These are phyloP conservation scores for Gadus chalcogrammus DNA, from an alignment of 2,113 vertebrate species.

Conservation along the genomic window DNA sequence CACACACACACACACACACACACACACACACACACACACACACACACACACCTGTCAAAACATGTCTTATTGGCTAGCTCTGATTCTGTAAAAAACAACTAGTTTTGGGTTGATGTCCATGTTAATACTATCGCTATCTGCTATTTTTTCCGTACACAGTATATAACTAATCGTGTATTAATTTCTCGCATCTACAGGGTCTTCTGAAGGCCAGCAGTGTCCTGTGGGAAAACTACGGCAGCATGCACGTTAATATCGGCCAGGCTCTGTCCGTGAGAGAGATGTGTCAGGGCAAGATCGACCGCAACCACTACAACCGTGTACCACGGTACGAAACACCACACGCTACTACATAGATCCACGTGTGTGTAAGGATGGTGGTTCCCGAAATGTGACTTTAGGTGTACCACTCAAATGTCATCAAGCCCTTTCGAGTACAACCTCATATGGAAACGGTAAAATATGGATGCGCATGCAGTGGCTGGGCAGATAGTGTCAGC, in stretches of 20 bases:
- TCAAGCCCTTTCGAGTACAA: too few relatives aligned
- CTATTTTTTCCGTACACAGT: too few relatives aligned
- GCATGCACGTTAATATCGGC: constrained; percentile 85
- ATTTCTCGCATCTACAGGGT: constrained; percentile 66
- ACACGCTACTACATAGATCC: neutral
- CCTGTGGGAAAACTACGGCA: constrained; percentile 87
- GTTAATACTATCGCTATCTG: too few relatives aligned
- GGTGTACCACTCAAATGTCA: too few relatives aligned
- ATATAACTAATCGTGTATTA: neutral
- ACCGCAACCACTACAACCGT: constrained; percentile 80
- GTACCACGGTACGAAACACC: constrained; percentile 78
- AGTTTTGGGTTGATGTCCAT: too few relatives aligned
- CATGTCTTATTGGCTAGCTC: neutral
- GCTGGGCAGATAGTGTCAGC: too few relatives aligned
- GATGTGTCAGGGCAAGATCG: constrained; percentile 81
- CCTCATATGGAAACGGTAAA: too few relatives aligned
- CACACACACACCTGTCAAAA: neutral
- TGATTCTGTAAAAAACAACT: neutral
- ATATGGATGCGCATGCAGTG: too few relatives aligned
- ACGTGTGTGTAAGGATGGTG: too few relatives aligned
- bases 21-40: neutral
- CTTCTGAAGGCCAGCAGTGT: constrained; percentile 88
- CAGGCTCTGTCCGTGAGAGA: constrained; percentile 84
- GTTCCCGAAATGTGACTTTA: too few relatives aligned
- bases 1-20: too few relatives aligned